Percentiles rank a stretch among this genome's conserved stretches.
phyloP scores from a whole-genome alignment of 2,797 vertebrate species.

The Poliocrania exsul region DNA sequence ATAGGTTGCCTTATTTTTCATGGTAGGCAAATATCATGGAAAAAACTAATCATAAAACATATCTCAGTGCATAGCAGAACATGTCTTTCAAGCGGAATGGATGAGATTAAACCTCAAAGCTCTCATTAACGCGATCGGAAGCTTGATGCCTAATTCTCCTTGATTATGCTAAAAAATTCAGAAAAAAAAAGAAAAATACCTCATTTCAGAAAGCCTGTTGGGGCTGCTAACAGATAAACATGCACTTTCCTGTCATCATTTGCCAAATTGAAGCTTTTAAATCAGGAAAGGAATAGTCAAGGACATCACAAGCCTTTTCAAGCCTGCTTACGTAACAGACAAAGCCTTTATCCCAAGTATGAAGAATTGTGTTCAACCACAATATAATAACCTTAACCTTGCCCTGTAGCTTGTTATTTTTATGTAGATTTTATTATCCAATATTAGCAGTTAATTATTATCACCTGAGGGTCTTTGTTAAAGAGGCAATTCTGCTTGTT shows the following conservation, averaged over 20 bases:
- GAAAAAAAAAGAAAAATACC: not conserved
- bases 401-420: conserved; percentile 44
- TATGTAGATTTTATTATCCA: conserved; percentile 57
- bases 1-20: conserved; percentile 38
- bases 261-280: conserved; percentile 63
- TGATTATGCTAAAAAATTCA: conserved; percentile 60
- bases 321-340: conserved; percentile 55
- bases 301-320: conserved; percentile 52
- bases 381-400: conserved; percentile 34
- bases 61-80: conserved; percentile 13
- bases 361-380: conserved; percentile 32
- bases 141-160: conserved; percentile 47
- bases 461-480: conserved; percentile 19
- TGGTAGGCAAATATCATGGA: not conserved
- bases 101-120: conserved; percentile 63
- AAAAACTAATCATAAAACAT: conserved; percentile 28
- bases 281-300: conserved; percentile 51
- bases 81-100: conserved; percentile 35
- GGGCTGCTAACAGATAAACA: conserved; percentile 40
- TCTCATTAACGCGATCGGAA: conserved; percentile 50
- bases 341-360: conserved; percentile 34
- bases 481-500: not conserved
- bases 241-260: conserved; percentile 47
- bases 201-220: conserved; percentile 38
- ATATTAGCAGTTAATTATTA: conserved; percentile 58